Base-by-base conservation (phyloP, 2,888 invertebrate genomes). In the Tupiocoris notatus region DNA sequence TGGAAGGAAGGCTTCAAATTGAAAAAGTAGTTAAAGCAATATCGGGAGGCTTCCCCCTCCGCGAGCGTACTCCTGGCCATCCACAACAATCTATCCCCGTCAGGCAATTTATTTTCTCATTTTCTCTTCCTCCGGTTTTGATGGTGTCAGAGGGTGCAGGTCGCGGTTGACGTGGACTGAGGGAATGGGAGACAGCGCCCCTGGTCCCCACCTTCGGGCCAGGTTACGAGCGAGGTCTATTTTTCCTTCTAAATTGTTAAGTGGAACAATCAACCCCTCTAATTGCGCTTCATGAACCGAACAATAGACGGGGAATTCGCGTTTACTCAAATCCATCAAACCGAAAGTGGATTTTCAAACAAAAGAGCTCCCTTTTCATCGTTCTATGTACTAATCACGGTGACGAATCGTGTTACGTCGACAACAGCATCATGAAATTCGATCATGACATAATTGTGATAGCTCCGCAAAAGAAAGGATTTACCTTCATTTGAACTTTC, bases 1-100 rank as follows among this genome's bases (percentile, higher is more conserved):
- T n/a, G n/a, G n/a, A n/a, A n/a, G 7, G 39, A 18, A 20, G 62
- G 71, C 70, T 73, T 73, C 66, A 76, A 76, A 76, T 76, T 70
- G 76, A 76, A 76, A 76, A 76, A 76, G 76, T 76, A 76, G 76
- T 76, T 76, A 76, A 76, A 76, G 76, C 76, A 76, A 76, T 76
- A 70, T 76, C 68, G 68, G 73, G 62, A 71, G 71, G 24, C 54
- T 20, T 62, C 63, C 62, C 21, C 63, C 12, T n/a, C 58, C 9
- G 12, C 39, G 39, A n/a, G n/a, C n/a, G n/a, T n/a, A n/a, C 21
- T 58, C 61, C 16, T 23, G 39, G 22, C 73, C 22, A 9, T 56
- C 64, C 76, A 76, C 76, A 76, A 76, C 76, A 76, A 76, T 76
- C 76, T 76, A 76, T 76, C 76, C 68, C 76, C 76, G 76, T 76